Evolutionary conservation across 2,113 vertebrate species (phyloP).

Genomic region (Ceratotherium simum): DNA sequence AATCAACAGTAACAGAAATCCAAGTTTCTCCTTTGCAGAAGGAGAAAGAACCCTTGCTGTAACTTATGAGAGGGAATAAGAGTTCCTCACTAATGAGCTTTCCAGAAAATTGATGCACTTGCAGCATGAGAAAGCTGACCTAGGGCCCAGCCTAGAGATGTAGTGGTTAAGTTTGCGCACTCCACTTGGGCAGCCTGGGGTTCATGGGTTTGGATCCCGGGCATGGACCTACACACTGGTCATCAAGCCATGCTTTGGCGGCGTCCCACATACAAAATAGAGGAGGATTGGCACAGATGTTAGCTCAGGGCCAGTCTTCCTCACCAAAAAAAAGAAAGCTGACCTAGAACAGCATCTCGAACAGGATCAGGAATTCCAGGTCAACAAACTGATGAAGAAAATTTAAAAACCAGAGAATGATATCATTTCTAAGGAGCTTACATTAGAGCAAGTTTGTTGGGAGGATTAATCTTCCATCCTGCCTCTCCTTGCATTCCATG

Average conservation of each 20-base stretch:
- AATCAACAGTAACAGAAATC: background rate
- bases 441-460: constrained; percentile 93
- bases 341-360: constrained; percentile 96
- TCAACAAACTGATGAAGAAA: constrained; percentile 98
- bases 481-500: background rate
- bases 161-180: too few species aligned
- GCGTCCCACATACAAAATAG: too few species aligned
- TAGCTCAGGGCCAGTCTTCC: too few species aligned
- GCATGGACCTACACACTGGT: too few species aligned
- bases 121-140: constrained; percentile 95
- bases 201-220: too few species aligned
- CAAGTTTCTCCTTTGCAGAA: constrained; percentile 89
- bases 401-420: constrained; percentile 98
- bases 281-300: too few species aligned
- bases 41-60: constrained; percentile 95
- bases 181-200: too few species aligned
- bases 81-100: constrained; percentile 95
- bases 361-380: constrained; percentile 97
- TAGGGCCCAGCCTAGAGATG: constrained; percentile 74
- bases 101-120: constrained; percentile 95
- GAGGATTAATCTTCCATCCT: background rate
- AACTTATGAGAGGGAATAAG: constrained; percentile 96
- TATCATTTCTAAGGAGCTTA: constrained; percentile 96
- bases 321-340: constrained; percentile 80
- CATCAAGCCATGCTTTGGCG: too few species aligned